Evolutionary conservation across 2,797 vertebrate genomes (phyloP).

Genomic region (Clarias pachynema): DNA sequence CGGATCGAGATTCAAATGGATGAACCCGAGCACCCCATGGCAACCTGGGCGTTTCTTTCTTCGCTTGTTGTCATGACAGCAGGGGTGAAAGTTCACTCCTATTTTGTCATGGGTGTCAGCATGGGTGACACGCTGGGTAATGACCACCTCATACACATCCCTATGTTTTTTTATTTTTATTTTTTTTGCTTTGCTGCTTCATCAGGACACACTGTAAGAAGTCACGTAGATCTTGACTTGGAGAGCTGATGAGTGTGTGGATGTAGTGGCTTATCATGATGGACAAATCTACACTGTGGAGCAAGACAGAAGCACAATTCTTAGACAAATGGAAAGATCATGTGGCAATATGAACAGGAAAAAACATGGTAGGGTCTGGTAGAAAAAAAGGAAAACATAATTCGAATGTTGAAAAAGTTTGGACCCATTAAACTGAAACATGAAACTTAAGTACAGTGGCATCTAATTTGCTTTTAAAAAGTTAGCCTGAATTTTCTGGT

Average conservation of each 20-base stretch:
- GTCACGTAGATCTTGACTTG: not conserved
- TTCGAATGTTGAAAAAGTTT: not conserved
- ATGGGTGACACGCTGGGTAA: slow-evolving; percentile 17
- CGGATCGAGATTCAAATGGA: slow-evolving; percentile 15
- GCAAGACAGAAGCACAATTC: not conserved
- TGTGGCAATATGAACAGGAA: not conserved
- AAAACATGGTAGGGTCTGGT: not conserved
- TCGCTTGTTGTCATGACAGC: slow-evolving; percentile 36
- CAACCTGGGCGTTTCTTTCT: slow-evolving; percentile 25
- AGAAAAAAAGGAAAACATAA: not conserved
- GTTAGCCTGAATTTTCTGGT: not conserved
- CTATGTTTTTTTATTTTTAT: no score
- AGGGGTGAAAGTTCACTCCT: slow-evolving; percentile 30
- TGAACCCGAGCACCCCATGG: not conserved
- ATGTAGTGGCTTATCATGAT: not conserved
- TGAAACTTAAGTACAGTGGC: not conserved
- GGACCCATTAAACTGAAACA: not conserved
- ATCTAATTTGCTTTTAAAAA: not conserved
- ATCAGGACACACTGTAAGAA: slow-evolving; percentile 1
- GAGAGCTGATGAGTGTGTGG: not conserved
- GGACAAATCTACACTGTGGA: not conserved
- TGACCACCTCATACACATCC: slow-evolving; percentile 11
- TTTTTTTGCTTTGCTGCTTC: slow-evolving; percentile 17
- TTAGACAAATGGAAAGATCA: not conserved
- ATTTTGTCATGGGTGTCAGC: slow-evolving; percentile 29